phyloP scores from a whole-genome alignment of 2,888 invertebrate genomes.

The Ecliptopera silaceata region DNA sequence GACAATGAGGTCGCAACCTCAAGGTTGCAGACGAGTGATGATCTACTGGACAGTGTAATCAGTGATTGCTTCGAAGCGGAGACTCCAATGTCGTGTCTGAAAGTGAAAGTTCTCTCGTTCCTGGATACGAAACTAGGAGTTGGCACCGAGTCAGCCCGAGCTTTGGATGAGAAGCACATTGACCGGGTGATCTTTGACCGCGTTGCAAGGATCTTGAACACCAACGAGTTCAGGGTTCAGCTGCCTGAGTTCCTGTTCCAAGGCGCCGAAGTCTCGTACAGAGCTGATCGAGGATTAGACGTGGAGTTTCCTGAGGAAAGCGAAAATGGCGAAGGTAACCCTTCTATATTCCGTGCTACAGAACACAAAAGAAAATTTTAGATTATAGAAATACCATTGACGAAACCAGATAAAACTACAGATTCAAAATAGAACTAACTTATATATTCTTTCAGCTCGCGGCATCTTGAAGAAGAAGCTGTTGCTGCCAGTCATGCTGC shows the following conservation, averaged over 20 bases:
- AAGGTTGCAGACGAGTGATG: slow-evolving; percentile 85
- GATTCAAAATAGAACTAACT: neutral
- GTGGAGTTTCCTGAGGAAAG: slow-evolving; percentile 82
- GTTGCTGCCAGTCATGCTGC: slow-evolving; percentile 89
- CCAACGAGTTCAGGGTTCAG: slow-evolving; percentile 88
- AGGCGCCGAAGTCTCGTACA: slow-evolving; percentile 85
- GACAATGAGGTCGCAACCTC: slow-evolving; percentile 83
- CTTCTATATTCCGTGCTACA: neutral
- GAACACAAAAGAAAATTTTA: too few species aligned
- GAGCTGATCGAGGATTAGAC: slow-evolving; percentile 86
- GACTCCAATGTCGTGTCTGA: slow-evolving; percentile 88
- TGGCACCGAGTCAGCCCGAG: slow-evolving; percentile 83
- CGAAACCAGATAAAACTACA: neutral
- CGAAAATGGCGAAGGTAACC: slow-evolving; percentile 82
- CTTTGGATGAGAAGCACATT: slow-evolving; percentile 84
- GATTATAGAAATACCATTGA: neutral
- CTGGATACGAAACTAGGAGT: slow-evolving; percentile 88
- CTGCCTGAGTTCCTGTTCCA: slow-evolving; percentile 89
- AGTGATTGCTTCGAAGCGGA: slow-evolving; percentile 88
- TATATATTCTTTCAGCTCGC: slow-evolving; percentile 82
- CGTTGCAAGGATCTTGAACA: slow-evolving; percentile 86
- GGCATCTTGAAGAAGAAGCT: slow-evolving; percentile 93
- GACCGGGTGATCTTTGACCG: slow-evolving; percentile 90
- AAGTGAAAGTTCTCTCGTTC: slow-evolving; percentile 89
- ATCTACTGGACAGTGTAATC: slow-evolving; percentile 87